phyloP scores from a whole-genome alignment of 2,113 vertebrate genomes.

The Actinemys pallida region DNA sequence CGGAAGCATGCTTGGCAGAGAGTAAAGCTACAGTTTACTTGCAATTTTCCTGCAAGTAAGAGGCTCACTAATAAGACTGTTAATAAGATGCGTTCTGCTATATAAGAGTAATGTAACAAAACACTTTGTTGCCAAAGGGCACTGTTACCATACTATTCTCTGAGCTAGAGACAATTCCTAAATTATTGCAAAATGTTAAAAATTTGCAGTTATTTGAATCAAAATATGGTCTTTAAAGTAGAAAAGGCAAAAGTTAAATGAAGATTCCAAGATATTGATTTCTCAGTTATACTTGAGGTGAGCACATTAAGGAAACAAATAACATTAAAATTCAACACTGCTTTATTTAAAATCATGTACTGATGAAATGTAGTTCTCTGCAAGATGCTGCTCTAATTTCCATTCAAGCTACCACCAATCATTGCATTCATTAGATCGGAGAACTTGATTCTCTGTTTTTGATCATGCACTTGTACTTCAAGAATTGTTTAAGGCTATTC shows the following conservation, averaged over 20 bases:
- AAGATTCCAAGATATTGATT: neutral
- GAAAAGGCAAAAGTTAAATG: neutral
- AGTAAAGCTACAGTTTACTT: slow-evolving; percentile 65
- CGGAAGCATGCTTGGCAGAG: slow-evolving; percentile 58
- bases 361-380: slow-evolving; percentile 49
- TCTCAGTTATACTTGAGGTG: slow-evolving; percentile 18
- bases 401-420: neutral
- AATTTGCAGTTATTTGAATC: slow-evolving; percentile 28
- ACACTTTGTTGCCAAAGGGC: slow-evolving; percentile 3
- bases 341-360: slow-evolving; percentile 61
- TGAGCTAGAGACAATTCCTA: neutral
- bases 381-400: slow-evolving; percentile 45
- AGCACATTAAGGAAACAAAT: slow-evolving; percentile 43
- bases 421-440: neutral
- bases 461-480: neutral
- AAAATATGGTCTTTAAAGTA: neutral
- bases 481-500: neutral
- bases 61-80: slow-evolving; percentile 54
- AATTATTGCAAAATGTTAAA: slow-evolving; percentile 26
- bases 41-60: slow-evolving; percentile 55
- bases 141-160: neutral
- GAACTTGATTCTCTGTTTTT: slow-evolving; percentile 20
- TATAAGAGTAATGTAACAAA: neutral
- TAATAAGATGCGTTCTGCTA: slow-evolving; percentile 50
- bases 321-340: slow-evolving; percentile 54